Base-by-base conservation (phyloP, 1,140 invertebrate species). In the Tyrophagus putrescentiae region DNA sequence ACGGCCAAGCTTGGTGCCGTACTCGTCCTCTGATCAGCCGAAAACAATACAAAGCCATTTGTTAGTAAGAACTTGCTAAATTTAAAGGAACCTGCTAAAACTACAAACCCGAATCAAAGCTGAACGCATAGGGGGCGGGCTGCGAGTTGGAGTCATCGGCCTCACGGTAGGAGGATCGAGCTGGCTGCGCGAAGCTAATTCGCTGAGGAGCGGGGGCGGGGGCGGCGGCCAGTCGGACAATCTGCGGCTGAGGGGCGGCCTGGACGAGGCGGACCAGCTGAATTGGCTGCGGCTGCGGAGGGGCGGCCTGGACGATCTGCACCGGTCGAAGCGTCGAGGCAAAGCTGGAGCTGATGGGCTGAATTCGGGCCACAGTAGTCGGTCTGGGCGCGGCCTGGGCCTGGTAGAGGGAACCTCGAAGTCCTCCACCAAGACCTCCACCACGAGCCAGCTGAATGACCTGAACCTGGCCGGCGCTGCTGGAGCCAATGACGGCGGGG, bases 1-100 rank as follows among this genome's bases (percentile, higher is more conserved):
- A 11, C 67, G 52, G 62, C 32, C 53, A n/a, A 62, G 59, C 13
- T 23, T 62, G 13, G 59, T 65, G 2, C 66, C 66, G 39, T 65
- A 58, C 32, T 64, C 66, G 52, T 67, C 65, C 41, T 54, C 31
- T n/a, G n/a, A n/a, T n/a, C n/a, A n/a, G n/a, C n/a, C n/a, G n/a
- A n/a, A n/a, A n/a, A n/a, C n/a, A n/a, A n/a, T n/a, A n/a, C n/a
- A n/a, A n/a, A n/a, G n/a, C n/a, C n/a, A n/a, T n/a, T n/a, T 48
- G 61, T n/a, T n/a, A n/a, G n/a, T n/a, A n/a, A n/a, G n/a, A n/a
- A n/a, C n/a, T n/a, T n/a, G n/a, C n/a, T n/a, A n/a, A n/a, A n/a
- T n/a, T n/a, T n/a, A n/a, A n/a, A n/a, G n/a, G n/a, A n/a, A n/a
- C n/a, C n/a, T n/a, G n/a, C n/a, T n/a, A n/a, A n/a, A n/a, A n/a